These are phyloP conservation scores for Tricholaema leucomelas DNA, from an alignment of 2,113 vertebrate species.

Conservation along the genomic window DNA sequence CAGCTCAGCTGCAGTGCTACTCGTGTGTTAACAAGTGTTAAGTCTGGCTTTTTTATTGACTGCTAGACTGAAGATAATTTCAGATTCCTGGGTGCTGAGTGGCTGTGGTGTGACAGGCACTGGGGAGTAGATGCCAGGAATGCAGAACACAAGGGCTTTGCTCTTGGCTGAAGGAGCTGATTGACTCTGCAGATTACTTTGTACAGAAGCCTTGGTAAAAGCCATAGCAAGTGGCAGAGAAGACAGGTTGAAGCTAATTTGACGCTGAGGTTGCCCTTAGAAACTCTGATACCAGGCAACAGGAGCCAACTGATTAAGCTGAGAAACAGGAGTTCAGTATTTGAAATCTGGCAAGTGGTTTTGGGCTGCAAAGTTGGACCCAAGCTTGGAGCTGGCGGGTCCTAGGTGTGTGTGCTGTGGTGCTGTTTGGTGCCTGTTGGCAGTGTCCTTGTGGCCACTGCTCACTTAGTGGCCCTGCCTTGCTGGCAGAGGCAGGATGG, in stretches of 20 bases:
- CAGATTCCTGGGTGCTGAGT: conserved; percentile 65
- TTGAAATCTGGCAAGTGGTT: background rate
- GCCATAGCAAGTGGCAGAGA: background rate
- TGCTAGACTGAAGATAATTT: conserved; percentile 60
- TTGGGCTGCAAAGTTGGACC: background rate
- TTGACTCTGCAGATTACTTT: background rate
- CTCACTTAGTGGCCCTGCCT: accelerated
- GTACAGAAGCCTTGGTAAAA: background rate
- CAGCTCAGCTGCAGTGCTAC: background rate
- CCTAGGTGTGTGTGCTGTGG: accelerated
- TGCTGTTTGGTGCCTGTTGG: background rate
- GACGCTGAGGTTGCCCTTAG: background rate
- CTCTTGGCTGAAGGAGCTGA: conserved; percentile 4
- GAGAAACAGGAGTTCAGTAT: background rate
- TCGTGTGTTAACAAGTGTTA: conserved; percentile 36
- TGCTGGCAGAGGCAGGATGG: background rate
- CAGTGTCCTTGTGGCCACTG: accelerated
- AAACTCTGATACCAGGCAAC: background rate
- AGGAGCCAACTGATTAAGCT: background rate
- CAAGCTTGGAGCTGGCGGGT: accelerated
- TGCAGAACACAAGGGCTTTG: conserved; percentile 36
- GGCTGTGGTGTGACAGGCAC: background rate
- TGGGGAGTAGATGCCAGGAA: conserved; percentile 28
- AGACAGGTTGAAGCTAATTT: background rate
- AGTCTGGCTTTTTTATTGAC: conserved; percentile 20